Evolutionary conservation across 1,140 invertebrate genomes (phyloP).

Genomic region (Megalopta genalis): DNA sequence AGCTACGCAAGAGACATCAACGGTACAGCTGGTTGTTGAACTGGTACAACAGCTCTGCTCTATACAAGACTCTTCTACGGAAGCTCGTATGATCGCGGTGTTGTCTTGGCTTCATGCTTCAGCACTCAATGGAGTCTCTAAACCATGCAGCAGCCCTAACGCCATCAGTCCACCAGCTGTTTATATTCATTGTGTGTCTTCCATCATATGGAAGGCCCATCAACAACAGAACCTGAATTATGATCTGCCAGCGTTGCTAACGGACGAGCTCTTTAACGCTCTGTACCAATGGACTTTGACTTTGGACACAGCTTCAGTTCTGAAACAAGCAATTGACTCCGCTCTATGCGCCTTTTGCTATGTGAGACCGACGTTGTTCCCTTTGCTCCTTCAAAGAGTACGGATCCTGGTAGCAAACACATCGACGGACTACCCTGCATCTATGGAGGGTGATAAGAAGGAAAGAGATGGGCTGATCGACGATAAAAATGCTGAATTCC

Average conservation of each 20-base stretch:
- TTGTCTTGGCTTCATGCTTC: conserved; percentile 83
- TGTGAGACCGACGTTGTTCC: conserved; percentile 88
- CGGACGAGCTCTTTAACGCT: conserved; percentile 85
- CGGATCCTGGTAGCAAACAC: conserved; percentile 84
- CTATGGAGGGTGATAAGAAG: conserved; percentile 83
- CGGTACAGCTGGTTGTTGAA: conserved; percentile 88
- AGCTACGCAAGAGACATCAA: conserved; percentile 74
- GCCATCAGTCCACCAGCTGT: conserved; percentile 78
- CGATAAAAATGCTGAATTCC: conserved; percentile 84
- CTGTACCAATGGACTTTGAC: conserved; percentile 88
- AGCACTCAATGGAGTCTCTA: conserved; percentile 74
- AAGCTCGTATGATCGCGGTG: conserved; percentile 81
- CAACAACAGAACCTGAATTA: conserved; percentile 82
- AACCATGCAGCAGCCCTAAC: conserved; percentile 60
- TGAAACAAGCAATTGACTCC: conserved; percentile 90
- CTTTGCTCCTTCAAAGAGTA: conserved; percentile 86
- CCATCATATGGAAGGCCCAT: conserved; percentile 90
- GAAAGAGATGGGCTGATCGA: conserved; percentile 84
- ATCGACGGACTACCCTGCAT: conserved; percentile 79
- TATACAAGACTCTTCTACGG: conserved; percentile 78
- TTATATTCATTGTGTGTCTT: conserved; percentile 86
- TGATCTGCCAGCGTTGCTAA: conserved; percentile 84
- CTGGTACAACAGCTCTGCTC: conserved; percentile 89
- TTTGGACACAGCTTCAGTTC: conserved; percentile 83
- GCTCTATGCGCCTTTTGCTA: conserved; percentile 92